Conservation (phyloP, 64 coral and sea anemone genomes). For the Montipora efflorescens region DNA sequence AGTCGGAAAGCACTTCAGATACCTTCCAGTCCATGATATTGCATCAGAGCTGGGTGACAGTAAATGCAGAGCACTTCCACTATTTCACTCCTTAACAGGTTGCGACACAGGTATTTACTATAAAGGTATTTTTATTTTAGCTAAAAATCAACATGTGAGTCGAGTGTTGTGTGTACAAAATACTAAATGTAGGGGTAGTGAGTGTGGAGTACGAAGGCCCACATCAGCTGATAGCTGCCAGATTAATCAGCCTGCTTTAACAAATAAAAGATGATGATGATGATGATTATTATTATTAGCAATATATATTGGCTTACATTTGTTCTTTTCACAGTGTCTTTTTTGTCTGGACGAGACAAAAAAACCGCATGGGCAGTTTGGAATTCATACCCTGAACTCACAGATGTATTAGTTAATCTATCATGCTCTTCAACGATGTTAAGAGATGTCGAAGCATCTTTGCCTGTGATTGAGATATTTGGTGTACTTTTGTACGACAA, state of each 20-base stretch:
- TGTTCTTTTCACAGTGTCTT: slow-evolving; percentile 39
- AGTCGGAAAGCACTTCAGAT: slow-evolving; percentile 20
- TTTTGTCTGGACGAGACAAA: slow-evolving; percentile 14
- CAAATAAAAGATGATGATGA: neutral
- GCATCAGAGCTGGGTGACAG: neutral
- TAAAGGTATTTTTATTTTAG: neutral
- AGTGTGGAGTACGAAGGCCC: neutral
- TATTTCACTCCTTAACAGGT: neutral
- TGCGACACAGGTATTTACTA: neutral
- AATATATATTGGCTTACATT: neutral
- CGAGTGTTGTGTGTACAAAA: neutral
- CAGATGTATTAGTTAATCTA: neutral
- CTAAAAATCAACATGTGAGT: neutral
- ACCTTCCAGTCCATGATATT: slow-evolving; percentile 42
- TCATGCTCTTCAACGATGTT: too few relatives aligned
- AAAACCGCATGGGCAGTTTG: neutral
- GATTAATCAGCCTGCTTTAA: too few relatives aligned
- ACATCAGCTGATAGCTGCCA: neutral
- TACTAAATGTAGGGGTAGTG: neutral
- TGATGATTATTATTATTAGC: too few relatives aligned
- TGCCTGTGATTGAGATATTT: too few relatives aligned
- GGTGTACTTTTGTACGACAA: too few relatives aligned
- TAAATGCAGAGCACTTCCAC: neutral
- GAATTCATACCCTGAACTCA: slow-evolving; percentile 34
- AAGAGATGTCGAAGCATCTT: too few relatives aligned